Percentiles rank a stretch among this genome's conserved stretches.
Evolutionary conservation across 2,888 invertebrate species (phyloP).

Genomic region (Zootermopsis nevadensis): DNA sequence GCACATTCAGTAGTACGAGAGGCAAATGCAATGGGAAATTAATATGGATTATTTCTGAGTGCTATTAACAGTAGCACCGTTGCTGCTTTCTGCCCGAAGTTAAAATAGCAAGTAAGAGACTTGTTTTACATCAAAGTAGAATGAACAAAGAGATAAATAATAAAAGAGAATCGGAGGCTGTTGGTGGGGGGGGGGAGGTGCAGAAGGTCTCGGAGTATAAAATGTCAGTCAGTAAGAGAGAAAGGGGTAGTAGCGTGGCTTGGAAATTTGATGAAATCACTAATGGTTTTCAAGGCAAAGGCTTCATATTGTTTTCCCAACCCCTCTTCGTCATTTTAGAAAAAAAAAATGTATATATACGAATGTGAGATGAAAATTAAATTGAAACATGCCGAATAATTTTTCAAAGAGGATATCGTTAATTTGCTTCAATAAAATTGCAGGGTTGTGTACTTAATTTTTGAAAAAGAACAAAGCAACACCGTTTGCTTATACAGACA

Average conservation of each 20-base stretch:
- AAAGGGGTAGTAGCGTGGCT: background rate
- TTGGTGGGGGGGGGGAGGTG: background rate
- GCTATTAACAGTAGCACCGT: slow-evolving; percentile 29
- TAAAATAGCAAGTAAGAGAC: slow-evolving; percentile 38
- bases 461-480: too few relatives aligned
- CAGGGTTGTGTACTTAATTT: too few relatives aligned
- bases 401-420: background rate
- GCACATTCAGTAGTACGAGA: slow-evolving; percentile 14
- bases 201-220: slow-evolving; percentile 20
- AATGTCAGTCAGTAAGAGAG: slow-evolving; percentile 34
- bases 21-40: slow-evolving; percentile 51
- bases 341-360: background rate
- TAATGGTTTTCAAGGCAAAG: slow-evolving; percentile 41
- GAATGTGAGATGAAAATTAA: slow-evolving; percentile 12
- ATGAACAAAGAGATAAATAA: slow-evolving; percentile 40
- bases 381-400: slow-evolving; percentile 21
- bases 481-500: too few relatives aligned
- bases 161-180: slow-evolving; percentile 26
- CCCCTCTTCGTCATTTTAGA: background rate
- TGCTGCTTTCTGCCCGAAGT: slow-evolving; percentile 21
- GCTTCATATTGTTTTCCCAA: slow-evolving; percentile 11
- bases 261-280: slow-evolving; percentile 48
- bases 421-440: too few relatives aligned
- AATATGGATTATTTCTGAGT: slow-evolving; percentile 52
- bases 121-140: slow-evolving; percentile 35